Percentiles rank a stretch among this genome's conserved stretches.
phyloP scores from a whole-genome alignment of 2,888 invertebrate species.

The Disparrhopalites patrizii region DNA sequence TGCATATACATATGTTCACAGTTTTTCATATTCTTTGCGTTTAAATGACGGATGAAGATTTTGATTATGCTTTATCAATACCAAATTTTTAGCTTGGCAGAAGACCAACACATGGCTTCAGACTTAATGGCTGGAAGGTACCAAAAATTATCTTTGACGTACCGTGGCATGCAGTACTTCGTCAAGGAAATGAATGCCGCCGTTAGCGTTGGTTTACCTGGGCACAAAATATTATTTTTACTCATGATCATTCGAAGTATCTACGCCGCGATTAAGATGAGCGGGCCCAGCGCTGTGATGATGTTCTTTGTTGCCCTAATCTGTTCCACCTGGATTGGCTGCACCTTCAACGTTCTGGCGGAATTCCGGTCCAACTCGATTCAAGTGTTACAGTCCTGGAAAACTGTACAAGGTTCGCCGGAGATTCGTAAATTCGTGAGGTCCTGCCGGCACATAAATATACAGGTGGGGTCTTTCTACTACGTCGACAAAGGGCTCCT shows the following conservation, averaged over 20 bases:
- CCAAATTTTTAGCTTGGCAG: too few species aligned
- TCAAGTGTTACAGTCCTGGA: background rate
- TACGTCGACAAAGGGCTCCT: background rate
- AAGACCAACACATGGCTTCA: too few species aligned
- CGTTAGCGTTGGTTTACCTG: background rate
- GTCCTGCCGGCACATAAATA: background rate
- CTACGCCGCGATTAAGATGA: background rate
- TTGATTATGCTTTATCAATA: too few species aligned
- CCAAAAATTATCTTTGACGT: background rate
- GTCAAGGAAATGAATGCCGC: background rate
- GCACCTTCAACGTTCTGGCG: background rate
- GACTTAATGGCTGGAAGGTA: too few species aligned
- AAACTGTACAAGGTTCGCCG: background rate
- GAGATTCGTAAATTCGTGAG: background rate
- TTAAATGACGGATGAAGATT: too few species aligned
- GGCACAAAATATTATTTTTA: background rate
- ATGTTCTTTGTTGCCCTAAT: background rate
- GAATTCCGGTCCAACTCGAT: background rate
- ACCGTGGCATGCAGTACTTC: background rate
- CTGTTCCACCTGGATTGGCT: background rate
- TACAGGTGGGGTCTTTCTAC: background rate
- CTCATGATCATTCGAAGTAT: background rate
- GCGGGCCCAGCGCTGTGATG: background rate
- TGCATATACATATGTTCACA: too few species aligned
- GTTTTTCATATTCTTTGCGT: too few species aligned